These are phyloP conservation scores for Eubasilissa splendida DNA, from an alignment of 2,888 invertebrate species.

Conservation along the genomic window DNA sequence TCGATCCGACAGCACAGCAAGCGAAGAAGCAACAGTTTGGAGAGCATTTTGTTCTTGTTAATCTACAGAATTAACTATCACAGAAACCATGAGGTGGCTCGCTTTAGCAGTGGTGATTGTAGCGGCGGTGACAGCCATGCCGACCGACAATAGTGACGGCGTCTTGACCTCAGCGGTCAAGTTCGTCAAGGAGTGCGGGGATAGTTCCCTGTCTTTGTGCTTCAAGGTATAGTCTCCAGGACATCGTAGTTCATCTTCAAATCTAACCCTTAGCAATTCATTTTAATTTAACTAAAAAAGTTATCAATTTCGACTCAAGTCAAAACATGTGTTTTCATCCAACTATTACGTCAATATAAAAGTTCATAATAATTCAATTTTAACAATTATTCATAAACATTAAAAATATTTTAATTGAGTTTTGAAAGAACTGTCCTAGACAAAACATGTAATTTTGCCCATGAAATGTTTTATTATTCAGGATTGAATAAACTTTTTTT, in stretches of 20 bases:
- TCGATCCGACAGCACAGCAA: slow-evolving; percentile 40
- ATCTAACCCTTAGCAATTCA: slow-evolving; percentile 60
- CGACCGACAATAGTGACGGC: slow-evolving; percentile 71
- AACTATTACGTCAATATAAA: background rate
- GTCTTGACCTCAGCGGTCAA: slow-evolving; percentile 77
- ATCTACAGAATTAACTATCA: slow-evolving; percentile 1
- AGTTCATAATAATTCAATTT: background rate
- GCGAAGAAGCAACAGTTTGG: slow-evolving; percentile 34
- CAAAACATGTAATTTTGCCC: too few relatives aligned
- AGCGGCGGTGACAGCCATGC: slow-evolving; percentile 66
- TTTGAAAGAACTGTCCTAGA: too few relatives aligned
- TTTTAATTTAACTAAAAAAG: slow-evolving; percentile 68
- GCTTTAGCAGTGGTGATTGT: slow-evolving; percentile 69
- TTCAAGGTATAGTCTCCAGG: slow-evolving; percentile 77
- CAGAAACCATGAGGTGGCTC: slow-evolving; percentile 67
- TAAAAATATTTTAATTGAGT: too few relatives aligned
- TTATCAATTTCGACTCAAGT: slow-evolving; percentile 56
- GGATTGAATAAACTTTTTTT: slow-evolving; percentile 60
- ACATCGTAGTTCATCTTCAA: background rate
- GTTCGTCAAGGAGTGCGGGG: slow-evolving; percentile 81
- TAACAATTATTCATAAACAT: background rate
- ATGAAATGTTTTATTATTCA: background rate
- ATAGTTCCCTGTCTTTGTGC: slow-evolving; percentile 79
- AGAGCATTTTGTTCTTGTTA: slow-evolving; percentile 6
- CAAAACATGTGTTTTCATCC: too few relatives aligned